These are phyloP conservation scores for Procambarus virginalis DNA, from an alignment of 1,140 invertebrate genomes.

Conservation along the genomic window DNA sequence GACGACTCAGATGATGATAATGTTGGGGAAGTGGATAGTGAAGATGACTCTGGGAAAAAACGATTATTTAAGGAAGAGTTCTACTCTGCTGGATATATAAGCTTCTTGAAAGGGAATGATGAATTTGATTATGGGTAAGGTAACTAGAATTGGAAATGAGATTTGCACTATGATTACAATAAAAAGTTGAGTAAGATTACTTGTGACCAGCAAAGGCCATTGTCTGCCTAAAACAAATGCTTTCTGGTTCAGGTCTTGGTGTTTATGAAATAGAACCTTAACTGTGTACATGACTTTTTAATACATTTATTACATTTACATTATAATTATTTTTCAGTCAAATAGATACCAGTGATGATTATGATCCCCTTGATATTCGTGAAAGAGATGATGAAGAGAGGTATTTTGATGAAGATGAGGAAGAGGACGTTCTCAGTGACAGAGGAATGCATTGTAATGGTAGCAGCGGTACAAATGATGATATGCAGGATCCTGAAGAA, in stretches of 20 bases:
- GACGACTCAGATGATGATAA: not conserved
- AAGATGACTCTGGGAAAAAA: constrained; percentile 29
- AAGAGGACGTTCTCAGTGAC: not conserved
- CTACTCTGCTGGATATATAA: constrained; percentile 23
- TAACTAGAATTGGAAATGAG: not conserved
- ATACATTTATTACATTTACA: no score
- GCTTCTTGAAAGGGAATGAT: constrained; percentile 32
- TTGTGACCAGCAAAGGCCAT: no score
- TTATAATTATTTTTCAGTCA: not conserved
- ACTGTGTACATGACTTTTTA: no score
- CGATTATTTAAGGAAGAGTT: constrained; percentile 44
- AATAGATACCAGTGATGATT: not conserved
- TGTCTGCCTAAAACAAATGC: no score
- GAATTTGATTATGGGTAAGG: constrained; percentile 41
- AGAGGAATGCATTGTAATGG: not conserved
- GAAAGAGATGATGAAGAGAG: constrained; percentile 3
- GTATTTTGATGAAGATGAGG: constrained; percentile 7
- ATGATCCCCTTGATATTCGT: not conserved
- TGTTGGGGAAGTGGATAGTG: not conserved
- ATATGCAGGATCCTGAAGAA: not conserved
- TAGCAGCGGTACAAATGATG: not conserved
- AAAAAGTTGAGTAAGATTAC: no score
- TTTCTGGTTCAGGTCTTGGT: no score
- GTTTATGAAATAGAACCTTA: no score
- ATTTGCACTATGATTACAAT: no score